Conservation (phyloP, 2,797 vertebrate genomes). For the Poecilia gillii region DNA sequence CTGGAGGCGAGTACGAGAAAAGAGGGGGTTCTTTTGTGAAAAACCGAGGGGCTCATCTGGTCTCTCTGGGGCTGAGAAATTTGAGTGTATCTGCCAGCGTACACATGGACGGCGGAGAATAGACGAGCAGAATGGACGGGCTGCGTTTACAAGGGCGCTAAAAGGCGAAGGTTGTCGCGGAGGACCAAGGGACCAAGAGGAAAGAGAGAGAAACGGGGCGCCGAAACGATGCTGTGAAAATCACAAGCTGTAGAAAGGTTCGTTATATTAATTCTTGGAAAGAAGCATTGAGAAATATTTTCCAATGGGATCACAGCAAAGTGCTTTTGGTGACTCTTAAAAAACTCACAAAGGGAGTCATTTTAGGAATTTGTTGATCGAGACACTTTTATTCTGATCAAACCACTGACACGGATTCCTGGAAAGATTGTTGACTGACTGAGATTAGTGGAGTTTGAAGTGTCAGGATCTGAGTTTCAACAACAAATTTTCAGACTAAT, state of each 20-base stretch:
- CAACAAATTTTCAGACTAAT: not conserved
- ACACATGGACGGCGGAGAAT: slow-evolving; percentile 64
- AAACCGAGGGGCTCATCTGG: slow-evolving; percentile 82
- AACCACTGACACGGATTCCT: not conserved
- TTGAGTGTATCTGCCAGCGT: slow-evolving; percentile 26
- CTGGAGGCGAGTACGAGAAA: slow-evolving; percentile 74
- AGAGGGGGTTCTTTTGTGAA: slow-evolving; percentile 83
- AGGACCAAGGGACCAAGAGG: slow-evolving; percentile 70
- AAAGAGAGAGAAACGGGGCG: slow-evolving; percentile 9
- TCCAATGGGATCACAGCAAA: slow-evolving; percentile 6
- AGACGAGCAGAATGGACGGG: slow-evolving; percentile 71
- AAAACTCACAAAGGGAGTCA: not conserved
- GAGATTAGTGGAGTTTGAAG: not conserved
- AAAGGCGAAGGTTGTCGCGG: slow-evolving; percentile 87
- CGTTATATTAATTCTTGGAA: not conserved
- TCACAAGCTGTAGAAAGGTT: slow-evolving; percentile 49
- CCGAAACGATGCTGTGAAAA: slow-evolving; percentile 13
- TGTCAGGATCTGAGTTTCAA: not conserved
- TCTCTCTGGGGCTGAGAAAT: slow-evolving; percentile 80
- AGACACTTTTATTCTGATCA: not conserved
- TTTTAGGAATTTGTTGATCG: not conserved
- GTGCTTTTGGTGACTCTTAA: not conserved
- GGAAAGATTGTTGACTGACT: not conserved
- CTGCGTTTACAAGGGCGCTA: slow-evolving; percentile 90
- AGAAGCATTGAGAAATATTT: slow-evolving; percentile 32